Evolutionary conservation across 2,888 invertebrate genomes (phyloP).

Genomic region (Sialis lutaria): DNA sequence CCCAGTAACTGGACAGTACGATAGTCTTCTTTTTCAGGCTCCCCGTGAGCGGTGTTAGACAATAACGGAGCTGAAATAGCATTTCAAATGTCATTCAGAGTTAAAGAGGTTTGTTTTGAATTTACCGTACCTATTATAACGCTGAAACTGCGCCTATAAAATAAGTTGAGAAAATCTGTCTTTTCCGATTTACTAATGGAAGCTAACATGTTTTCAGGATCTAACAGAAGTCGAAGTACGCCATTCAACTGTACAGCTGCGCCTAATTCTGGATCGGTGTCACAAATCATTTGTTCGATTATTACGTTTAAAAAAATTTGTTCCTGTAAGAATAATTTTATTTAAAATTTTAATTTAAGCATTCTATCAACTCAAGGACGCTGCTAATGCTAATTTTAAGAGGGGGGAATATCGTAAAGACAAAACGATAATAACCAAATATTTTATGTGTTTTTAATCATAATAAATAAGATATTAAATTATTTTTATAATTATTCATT

Average conservation of each 20-base stretch:
- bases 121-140: slow-evolving; percentile 64
- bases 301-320: slow-evolving; percentile 91
- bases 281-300: slow-evolving; percentile 95
- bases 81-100: slow-evolving; percentile 4
- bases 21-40: slow-evolving; percentile 86
- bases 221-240: slow-evolving; percentile 78
- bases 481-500: too few relatives aligned
- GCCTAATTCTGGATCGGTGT: slow-evolving; percentile 91
- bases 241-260: slow-evolving; percentile 95
- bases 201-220: slow-evolving; percentile 96
- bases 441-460: too few relatives aligned
- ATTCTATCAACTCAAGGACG: too few relatives aligned
- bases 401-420: too few relatives aligned
- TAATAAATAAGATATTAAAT: too few relatives aligned
- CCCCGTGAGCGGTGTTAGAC: slow-evolving; percentile 80
- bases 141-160: slow-evolving; percentile 97
- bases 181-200: slow-evolving; percentile 90
- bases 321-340: slow-evolving; percentile 42
- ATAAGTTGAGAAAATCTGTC: slow-evolving; percentile 94
- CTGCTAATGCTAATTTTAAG: too few relatives aligned
- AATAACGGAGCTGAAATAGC: slow-evolving; percentile 62
- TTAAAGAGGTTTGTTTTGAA: background rate
- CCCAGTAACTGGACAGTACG: slow-evolving; percentile 91
- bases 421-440: too few relatives aligned
- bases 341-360: too few relatives aligned